Evolutionary conservation across 2,797 vertebrate genomes (phyloP).

Genomic region (Acipenser transmontanus): DNA sequence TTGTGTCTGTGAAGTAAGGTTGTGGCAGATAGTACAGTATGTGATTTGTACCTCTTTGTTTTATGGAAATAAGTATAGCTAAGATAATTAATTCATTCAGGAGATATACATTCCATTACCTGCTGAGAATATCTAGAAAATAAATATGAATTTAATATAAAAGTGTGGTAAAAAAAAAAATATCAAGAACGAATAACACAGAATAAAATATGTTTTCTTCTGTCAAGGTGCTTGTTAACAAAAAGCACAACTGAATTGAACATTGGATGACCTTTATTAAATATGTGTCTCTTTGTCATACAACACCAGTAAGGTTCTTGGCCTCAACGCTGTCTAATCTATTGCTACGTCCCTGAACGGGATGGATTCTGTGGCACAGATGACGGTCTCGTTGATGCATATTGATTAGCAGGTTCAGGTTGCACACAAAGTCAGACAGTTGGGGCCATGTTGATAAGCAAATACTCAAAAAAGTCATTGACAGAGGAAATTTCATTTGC

Average conservation of each 20-base stretch:
- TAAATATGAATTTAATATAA: too few relatives aligned
- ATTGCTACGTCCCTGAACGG: conserved; percentile 28
- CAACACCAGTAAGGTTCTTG: conserved; percentile 18
- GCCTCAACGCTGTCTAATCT: conserved; percentile 22
- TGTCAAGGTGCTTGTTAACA: too few relatives aligned
- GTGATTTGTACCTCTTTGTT: conserved; percentile 4
- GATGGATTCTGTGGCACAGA: conserved; percentile 18
- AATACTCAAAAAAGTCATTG: conserved; percentile 20
- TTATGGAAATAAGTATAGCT: too few relatives aligned
- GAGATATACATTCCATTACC: too few relatives aligned
- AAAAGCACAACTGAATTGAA: too few relatives aligned
- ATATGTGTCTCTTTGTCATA: conserved; percentile 4
- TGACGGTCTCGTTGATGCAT: conserved; percentile 27
- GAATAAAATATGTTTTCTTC: too few relatives aligned
- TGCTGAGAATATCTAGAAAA: too few relatives aligned
- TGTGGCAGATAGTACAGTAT: background rate
- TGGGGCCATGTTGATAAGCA: conserved; percentile 17
- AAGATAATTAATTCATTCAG: too few relatives aligned
- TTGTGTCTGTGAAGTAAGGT: too few relatives aligned
- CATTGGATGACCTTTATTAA: too few relatives aligned
- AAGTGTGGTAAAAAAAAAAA: too few relatives aligned
- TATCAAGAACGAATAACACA: too few relatives aligned
- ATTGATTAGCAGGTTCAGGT: conserved; percentile 31
- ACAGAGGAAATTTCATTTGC: conserved; percentile 12
- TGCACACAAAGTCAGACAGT: conserved; percentile 16